Conservation (phyloP, 2,113 vertebrate genomes). For the Dicentrarchus labrax region DNA sequence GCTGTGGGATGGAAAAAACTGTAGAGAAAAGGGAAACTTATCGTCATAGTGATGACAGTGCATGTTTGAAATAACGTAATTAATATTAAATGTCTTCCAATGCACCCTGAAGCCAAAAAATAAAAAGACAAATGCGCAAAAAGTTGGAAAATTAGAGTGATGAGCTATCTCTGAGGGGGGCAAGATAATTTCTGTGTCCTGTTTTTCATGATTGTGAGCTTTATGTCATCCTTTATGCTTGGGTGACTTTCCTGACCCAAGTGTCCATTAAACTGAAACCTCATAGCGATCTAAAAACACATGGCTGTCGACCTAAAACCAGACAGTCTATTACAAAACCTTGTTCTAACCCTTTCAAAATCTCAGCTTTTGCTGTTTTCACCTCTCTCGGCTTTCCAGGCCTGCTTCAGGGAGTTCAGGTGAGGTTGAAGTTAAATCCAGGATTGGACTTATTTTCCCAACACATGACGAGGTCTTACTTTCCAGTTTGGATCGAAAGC, state of each 20-base stretch:
- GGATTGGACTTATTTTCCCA: background rate
- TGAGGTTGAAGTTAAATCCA: background rate
- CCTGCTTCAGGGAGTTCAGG: background rate
- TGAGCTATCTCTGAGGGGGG: background rate
- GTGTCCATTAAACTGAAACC: constrained; percentile 10
- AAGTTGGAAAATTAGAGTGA: background rate
- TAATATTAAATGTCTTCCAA: background rate
- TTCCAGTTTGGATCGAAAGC: background rate
- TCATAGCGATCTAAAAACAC: constrained; percentile 5
- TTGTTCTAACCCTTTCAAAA: background rate
- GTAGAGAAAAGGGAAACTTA: background rate
- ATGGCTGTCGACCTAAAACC: background rate
- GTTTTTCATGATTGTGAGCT: background rate
- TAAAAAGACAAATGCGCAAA: background rate
- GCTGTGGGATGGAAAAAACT: constrained; percentile 36
- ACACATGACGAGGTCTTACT: background rate
- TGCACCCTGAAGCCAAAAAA: background rate
- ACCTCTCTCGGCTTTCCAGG: background rate
- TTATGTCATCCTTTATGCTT: background rate
- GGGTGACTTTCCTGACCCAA: background rate
- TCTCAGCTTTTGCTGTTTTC: background rate
- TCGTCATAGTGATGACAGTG: constrained; percentile 24
- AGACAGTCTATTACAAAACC: background rate
- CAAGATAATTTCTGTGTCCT: constrained; percentile 10
- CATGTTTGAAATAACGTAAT: constrained; percentile 13